Evolutionary conservation across 2,797 vertebrate genomes (phyloP), one percentile per base, ranked within the genome.

Genomic region (Adrianichthys oophorus): DNA sequence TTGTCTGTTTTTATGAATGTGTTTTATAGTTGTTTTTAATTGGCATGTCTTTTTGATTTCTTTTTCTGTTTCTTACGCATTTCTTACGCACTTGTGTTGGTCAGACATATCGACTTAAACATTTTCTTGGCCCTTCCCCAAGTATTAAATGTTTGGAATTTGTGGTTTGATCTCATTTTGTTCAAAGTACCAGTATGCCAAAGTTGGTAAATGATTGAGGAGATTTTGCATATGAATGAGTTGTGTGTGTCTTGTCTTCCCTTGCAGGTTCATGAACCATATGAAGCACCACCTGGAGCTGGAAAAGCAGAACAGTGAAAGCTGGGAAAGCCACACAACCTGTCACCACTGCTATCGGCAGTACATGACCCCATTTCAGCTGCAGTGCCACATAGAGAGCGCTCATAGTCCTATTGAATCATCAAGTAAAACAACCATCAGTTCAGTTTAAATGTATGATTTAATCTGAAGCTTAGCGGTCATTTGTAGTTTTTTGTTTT

Each of bases 231-330:
- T 10, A 19, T 45, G 17, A 64, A 1, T 54, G 5, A 48, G 48
- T 32, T 26, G 4, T 51, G 14, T 54, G 18, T 76, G 15, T 42
- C 4, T 74, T 7, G 49, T 1, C 24, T 7, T 13, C 56, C 18
- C 24, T 60, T 68, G 7, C 89, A 99, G 98, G 91, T 99, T 98
- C 82, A 99, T 99, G 98, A 99, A 99, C 91, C 97, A 99, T 82
- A 98, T 99, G 97, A 98, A 99, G 59, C 97, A 99, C 80, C 97
- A 99, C 80, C 88, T 99, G 85, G 98, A 99, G 83, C 91, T 98
- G 56, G 97, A 99, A 76, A 99, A 98, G 82, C 97, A 99, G 86
- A 98, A 95, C 90, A 98, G 93, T 16, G 97, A 98, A 87, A 98
- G 97, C 18, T 99, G 95, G 95, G 97, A 99, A 80, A 98, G 94